These are phyloP conservation scores for Tineola bisselliella DNA, from an alignment of 2,888 invertebrate species.

Conservation along the genomic window DNA sequence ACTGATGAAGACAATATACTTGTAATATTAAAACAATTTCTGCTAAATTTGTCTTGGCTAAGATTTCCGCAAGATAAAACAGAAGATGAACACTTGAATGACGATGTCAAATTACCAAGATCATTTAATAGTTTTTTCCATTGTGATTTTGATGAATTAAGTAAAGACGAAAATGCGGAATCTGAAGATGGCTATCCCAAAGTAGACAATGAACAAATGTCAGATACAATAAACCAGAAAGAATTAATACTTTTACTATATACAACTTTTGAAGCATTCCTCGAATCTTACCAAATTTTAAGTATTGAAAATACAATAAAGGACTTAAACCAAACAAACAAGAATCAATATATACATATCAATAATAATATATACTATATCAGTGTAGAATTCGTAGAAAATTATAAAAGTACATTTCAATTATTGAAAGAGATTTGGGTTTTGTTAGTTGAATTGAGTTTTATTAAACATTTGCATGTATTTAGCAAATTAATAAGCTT, in stretches of 20 bases:
- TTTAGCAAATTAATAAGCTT: too few species aligned
- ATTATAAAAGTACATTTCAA: conserved; percentile 37
- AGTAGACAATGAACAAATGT: conserved; percentile 7
- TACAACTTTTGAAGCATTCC: conserved; percentile 39
- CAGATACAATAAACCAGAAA: conserved; percentile 21
- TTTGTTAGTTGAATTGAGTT: conserved; percentile 19
- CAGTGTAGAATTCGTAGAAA: conserved; percentile 39
- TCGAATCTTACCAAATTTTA: conserved; percentile 42
- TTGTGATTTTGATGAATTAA: background rate
- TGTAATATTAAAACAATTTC: conserved; percentile 31
- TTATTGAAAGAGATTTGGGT: conserved; percentile 31
- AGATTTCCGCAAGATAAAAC: conserved; percentile 22
- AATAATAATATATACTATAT: conserved; percentile 31
- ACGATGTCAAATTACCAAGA: conserved; percentile 23
- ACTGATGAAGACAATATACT: conserved; percentile 34
- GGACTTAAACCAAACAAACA: conserved; percentile 28
- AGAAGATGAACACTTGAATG: conserved; percentile 23
- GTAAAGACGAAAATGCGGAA: background rate
- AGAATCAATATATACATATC: conserved; percentile 15
- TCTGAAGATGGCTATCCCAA: conserved; percentile 1
- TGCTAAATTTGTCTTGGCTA: conserved; percentile 32
- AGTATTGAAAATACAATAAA: conserved; percentile 38
- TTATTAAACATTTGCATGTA: background rate
- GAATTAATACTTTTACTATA: conserved; percentile 37
- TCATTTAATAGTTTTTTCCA: background rate